Base-by-base conservation (phyloP, 2,888 invertebrate genomes). In the Chaetoderma sp. region DNA sequence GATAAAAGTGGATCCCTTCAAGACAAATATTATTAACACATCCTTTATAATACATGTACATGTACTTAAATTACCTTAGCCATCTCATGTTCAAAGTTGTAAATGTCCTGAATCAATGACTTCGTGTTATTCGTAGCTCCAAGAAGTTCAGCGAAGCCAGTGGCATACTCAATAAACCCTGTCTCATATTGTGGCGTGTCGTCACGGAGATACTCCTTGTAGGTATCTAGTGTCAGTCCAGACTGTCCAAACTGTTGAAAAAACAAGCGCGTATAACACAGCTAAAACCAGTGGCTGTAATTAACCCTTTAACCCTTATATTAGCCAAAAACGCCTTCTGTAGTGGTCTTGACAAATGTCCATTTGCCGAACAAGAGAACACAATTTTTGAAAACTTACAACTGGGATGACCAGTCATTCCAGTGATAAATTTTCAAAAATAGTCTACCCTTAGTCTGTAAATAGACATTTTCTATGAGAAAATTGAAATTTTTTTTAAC, bases 11-110 rank as follows among this genome's bases (percentile, higher is more conserved):
- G 16, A 39, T 13, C n/a, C 18, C 16, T 57, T 18, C 25, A 44
- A 6, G 13, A 23, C 6, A 39, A n/a, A 6, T 21, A 1, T 39
- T 16, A 21, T 16, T 18, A n/a, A 16, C n/a, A 21, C 28, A 10
- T 21, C 32, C 23, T 18, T 45, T n/a, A n/a, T n/a, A n/a, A n/a
- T n/a, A n/a, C n/a, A n/a, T n/a, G n/a, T n/a, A n/a, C n/a, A n/a
- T n/a, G n/a, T n/a, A n/a, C n/a, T n/a, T n/a, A n/a, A n/a, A n/a
- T 63, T 71, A 83, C 83, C 71, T 71, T 30, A 6, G 82, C 80
- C 47, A 83, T 36, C 5, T 69, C 50, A 44, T 74, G 73, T 64
- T 83, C 82, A 65, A 83, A 73, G 18, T 78, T 45, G 61, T 79
- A 83, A n/a, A 82, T 56, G 25, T 77, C 73, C 33, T 71, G 68